Conservation (phyloP, 2,113 vertebrate genomes). For the Azemiops feae region DNA sequence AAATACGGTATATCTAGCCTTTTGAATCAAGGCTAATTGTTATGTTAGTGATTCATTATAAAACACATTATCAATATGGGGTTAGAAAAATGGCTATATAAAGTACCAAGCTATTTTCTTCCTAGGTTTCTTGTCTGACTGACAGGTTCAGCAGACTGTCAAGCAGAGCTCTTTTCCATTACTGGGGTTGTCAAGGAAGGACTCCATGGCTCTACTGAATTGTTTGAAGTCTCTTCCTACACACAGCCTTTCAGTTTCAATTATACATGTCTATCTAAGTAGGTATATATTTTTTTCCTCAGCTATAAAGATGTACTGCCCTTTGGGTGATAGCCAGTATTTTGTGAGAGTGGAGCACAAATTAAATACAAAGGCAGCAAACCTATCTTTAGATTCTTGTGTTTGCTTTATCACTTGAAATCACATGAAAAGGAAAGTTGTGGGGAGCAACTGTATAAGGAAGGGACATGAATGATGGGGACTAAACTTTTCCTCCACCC, state of each 20-base stretch:
- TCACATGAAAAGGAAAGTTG: neutral
- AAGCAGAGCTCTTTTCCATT: neutral
- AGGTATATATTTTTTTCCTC: neutral
- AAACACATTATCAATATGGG: neutral
- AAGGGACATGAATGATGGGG: neutral
- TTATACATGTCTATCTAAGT: neutral
- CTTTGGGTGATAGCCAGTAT: neutral
- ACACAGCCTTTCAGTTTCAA: neutral
- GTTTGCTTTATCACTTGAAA: neutral
- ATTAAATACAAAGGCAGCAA: neutral
- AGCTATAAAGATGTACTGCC: neutral
- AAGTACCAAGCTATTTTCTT: neutral
- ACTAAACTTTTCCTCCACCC: too few relatives aligned
- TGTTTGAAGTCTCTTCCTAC: neutral
- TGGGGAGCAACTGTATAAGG: neutral
- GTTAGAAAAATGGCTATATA: neutral
- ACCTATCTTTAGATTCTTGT: neutral
- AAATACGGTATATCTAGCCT: neutral
- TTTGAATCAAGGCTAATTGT: neutral
- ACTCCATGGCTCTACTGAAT: neutral
- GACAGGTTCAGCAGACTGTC: neutral
- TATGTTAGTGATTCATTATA: neutral
- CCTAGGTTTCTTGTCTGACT: neutral
- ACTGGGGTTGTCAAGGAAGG: neutral
- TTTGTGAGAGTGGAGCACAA: neutral